Evolutionary conservation across 1,140 invertebrate species (phyloP).

Genomic region (Aradophagus sp.): DNA sequence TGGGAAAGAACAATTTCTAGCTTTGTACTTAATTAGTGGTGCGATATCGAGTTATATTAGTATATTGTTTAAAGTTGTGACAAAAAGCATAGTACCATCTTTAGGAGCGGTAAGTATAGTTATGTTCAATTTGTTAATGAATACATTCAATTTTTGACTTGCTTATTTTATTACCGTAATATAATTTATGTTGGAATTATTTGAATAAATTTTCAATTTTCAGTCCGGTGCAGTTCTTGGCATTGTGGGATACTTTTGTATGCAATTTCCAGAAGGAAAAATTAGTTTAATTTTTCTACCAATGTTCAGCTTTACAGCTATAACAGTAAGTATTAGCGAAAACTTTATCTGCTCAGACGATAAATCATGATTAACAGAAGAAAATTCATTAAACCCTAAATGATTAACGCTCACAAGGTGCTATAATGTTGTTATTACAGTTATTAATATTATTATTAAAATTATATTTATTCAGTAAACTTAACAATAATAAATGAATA

Average conservation of each 20-base stretch:
- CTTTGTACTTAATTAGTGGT: slow-evolving; percentile 91
- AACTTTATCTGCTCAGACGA: neutral
- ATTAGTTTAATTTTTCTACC: slow-evolving; percentile 94
- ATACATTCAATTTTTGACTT: too few species aligned
- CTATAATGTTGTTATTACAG: too few species aligned
- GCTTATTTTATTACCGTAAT: slow-evolving; percentile 6
- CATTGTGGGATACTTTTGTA: slow-evolving; percentile 90
- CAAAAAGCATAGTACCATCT: slow-evolving; percentile 82
- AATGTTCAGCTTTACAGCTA: slow-evolving; percentile 89
- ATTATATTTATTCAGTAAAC: too few species aligned
- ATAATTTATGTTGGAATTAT: neutral
- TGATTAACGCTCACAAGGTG: too few species aligned
- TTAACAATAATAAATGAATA: too few species aligned
- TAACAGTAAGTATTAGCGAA: slow-evolving; percentile 74
- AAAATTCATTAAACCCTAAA: too few species aligned
- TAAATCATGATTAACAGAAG: too few species aligned
- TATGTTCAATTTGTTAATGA: too few species aligned
- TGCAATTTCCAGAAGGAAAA: slow-evolving; percentile 87
- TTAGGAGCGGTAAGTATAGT: slow-evolving; percentile 90
- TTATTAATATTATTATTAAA: too few species aligned
- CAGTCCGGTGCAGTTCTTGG: slow-evolving; percentile 96
- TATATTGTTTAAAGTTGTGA: slow-evolving; percentile 84
- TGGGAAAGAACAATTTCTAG: slow-evolving; percentile 94
- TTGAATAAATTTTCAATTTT: slow-evolving; percentile 61
- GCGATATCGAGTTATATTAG: slow-evolving; percentile 91